These are phyloP conservation scores for Caenorhabditis sulstoni DNA, from an alignment of 2,888 invertebrate genomes.

Conservation along the genomic window DNA sequence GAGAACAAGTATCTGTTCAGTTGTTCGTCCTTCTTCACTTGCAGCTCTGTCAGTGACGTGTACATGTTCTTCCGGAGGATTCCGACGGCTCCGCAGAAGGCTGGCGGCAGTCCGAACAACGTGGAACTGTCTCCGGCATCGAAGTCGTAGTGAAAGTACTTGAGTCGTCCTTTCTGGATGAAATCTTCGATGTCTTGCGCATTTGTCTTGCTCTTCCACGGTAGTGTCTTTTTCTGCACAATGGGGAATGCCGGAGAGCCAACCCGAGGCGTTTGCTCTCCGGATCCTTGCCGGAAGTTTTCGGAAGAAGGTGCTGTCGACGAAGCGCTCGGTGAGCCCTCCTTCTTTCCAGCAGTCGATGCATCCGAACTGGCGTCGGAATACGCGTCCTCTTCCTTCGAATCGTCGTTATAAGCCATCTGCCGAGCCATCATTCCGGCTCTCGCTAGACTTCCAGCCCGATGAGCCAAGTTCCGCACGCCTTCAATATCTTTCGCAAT, in stretches of 20 bases:
- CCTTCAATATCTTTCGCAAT: slow-evolving; percentile 58
- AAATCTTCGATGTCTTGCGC: slow-evolving; percentile 75
- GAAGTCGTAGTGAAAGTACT: slow-evolving; percentile 96
- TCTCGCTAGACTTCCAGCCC: slow-evolving; percentile 50
- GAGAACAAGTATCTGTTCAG: slow-evolving; percentile 79
- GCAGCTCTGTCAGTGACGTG: slow-evolving; percentile 74
- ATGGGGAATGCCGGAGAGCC: slow-evolving; percentile 66
- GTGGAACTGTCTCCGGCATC: slow-evolving; percentile 88
- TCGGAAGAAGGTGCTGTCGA: slow-evolving; percentile 27
- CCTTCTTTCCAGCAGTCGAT: slow-evolving; percentile 16
- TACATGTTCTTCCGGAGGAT: slow-evolving; percentile 82
- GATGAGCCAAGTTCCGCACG: slow-evolving; percentile 40
- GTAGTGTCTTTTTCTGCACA: slow-evolving; percentile 60
- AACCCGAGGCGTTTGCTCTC: slow-evolving; percentile 72
- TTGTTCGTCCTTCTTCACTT: slow-evolving; percentile 77
- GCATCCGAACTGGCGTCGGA: slow-evolving; percentile 43
- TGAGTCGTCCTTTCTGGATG: slow-evolving; percentile 82
- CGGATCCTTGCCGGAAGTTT: slow-evolving; percentile 57
- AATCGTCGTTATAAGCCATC: slow-evolving; percentile 64
- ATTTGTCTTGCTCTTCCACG: slow-evolving; percentile 74
- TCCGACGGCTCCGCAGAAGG: slow-evolving; percentile 93
- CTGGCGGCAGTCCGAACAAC: slow-evolving; percentile 94
- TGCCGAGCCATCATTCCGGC: slow-evolving; percentile 64
- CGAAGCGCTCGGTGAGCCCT: slow-evolving; percentile 16
- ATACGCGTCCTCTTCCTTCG: slow-evolving; percentile 57